These are phyloP conservation scores for Goniozus legneri DNA, from an alignment of 1,140 invertebrate species.

Conservation along the genomic window DNA sequence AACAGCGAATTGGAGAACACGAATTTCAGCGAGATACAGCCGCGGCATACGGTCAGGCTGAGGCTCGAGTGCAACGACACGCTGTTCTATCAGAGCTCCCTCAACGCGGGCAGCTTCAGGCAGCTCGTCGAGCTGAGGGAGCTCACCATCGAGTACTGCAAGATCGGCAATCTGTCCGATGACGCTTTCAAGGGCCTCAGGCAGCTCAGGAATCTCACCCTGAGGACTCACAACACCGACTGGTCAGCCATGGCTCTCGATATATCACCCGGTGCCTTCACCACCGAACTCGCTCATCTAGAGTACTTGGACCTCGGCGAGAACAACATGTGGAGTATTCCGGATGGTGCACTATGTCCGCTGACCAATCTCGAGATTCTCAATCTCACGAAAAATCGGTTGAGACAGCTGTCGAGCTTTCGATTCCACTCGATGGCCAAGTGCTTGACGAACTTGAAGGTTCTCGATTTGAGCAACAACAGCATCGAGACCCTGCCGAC, in stretches of 20 bases:
- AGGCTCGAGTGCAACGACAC: constrained; percentile 80
- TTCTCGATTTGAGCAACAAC: constrained; percentile 79
- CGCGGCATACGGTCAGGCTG: constrained; percentile 79
- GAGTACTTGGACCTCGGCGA: constrained; percentile 79
- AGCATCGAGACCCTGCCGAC: constrained; percentile 75
- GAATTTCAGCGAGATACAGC: constrained; percentile 84
- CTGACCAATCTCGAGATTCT: constrained; percentile 72
- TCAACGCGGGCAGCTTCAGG: constrained; percentile 78
- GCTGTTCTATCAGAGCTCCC: constrained; percentile 82
- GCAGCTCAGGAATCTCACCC: constrained; percentile 77
- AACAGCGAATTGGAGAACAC: constrained; percentile 87
- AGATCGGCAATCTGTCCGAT: constrained; percentile 81
- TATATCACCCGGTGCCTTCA: constrained; percentile 71
- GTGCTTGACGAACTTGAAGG: constrained; percentile 69
- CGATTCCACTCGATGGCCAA: constrained; percentile 66
- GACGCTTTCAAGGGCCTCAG: constrained; percentile 78
- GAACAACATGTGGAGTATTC: constrained; percentile 84
- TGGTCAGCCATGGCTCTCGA: constrained; percentile 84
- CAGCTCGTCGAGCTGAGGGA: constrained; percentile 77
- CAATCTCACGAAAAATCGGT: constrained; percentile 77
- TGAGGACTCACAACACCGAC: constrained; percentile 84
- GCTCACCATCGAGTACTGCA: constrained; percentile 85
- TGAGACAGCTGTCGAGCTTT: constrained; percentile 74
- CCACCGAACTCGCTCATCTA: constrained; percentile 67
- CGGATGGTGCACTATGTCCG: constrained; percentile 77